Evolutionary conservation across 30 jellyfish, hydroid and myxozoan species (phyloP), one percentile per base, ranked within the genome.

Genomic region (Aurelia sp.): DNA sequence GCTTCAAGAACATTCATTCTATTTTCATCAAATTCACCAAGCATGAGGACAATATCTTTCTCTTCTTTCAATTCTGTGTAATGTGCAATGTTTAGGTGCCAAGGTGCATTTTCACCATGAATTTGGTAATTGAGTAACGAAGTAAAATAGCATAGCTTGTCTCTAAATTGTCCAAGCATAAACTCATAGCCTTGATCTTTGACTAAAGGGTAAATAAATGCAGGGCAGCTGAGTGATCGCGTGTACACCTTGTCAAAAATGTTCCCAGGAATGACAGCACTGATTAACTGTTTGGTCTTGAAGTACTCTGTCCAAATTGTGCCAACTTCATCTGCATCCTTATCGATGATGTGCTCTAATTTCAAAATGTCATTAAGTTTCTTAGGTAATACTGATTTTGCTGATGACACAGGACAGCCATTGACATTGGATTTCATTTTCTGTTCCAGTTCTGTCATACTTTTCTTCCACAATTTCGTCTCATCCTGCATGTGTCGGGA

Each of bases 31-130:
- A 91, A 62, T 66, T 91, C 98, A 4, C 97, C 86, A 22, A 96
- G 81, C 97, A 92, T 92, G 13, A 86, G 74, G 21, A 87, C 98
- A 73, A 87, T 70, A 21, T 90, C 98, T 64, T 84, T 87, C 79
- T 78, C 89, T 17, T 93, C 96, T 81, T 68, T 81, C 48, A 93
- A 64, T 74, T 93, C 98, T 4, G 97, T 82, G 79, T 82, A 93
- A 83, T 82, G 96, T 8, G 96, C 79, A 21, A 93, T 57, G 51
- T 83, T 74, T 80, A 93, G 51, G 68, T 82, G 97, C 98, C 98
- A 93, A 11, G 98, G 98, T 51, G 98, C 98, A 71, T 82, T 85
- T 50, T 88, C 98, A 37, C 97, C 98, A 72, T 88, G 97, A 5
- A 73, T 94, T 72, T 93, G 98, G 73, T 57, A 92, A 78, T 70